A percentile compares a stretch with the other conserved stretches of the same genome.
These are phyloP conservation scores for Drosophila gunungcola DNA, from an alignment of 1,140 invertebrate genomes.

Conservation along the genomic window DNA sequence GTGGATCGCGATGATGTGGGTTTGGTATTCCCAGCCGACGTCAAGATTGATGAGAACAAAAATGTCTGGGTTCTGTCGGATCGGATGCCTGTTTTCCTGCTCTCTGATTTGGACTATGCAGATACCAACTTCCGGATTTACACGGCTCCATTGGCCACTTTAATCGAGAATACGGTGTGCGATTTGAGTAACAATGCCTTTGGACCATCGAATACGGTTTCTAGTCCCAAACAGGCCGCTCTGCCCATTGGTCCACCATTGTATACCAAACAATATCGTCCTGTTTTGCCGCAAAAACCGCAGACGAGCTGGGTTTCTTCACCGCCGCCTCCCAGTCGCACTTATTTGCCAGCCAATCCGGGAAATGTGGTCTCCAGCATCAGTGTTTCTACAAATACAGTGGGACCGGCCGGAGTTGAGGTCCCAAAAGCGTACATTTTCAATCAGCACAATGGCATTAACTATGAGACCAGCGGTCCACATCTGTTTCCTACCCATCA, in stretches of 20 bases:
- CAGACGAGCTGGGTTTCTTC: conserved; percentile 55
- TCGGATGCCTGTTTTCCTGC: conserved; percentile 91
- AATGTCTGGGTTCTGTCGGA: conserved; percentile 92
- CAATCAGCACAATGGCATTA: conserved; percentile 82
- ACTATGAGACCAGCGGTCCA: conserved; percentile 79
- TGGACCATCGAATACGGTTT: conserved; percentile 65
- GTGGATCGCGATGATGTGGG: conserved; percentile 90
- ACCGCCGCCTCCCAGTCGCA: conserved; percentile 36
- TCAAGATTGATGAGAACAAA: conserved; percentile 89
- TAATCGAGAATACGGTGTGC: conserved; percentile 90
- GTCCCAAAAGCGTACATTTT: conserved; percentile 80
- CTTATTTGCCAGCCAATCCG: conserved; percentile 56
- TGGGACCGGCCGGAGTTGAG: conserved; percentile 42
- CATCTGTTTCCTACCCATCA: conserved; percentile 72
- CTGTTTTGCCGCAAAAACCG: conserved; percentile 49
- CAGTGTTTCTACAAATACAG: conserved; percentile 40
- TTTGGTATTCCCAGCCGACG: conserved; percentile 91
- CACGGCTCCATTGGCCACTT: conserved; percentile 87
- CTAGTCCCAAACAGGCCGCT: conserved; percentile 47
- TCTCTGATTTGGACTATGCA: conserved; percentile 89
- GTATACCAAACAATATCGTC: conserved; percentile 64
- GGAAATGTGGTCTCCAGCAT: conserved; percentile 51
- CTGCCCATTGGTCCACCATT: conserved; percentile 23
- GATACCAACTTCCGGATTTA: conserved; percentile 92
- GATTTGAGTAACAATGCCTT: conserved; percentile 85